phyloP scores from a whole-genome alignment of 2,888 invertebrate species.

The Lydus trimaculatus region DNA sequence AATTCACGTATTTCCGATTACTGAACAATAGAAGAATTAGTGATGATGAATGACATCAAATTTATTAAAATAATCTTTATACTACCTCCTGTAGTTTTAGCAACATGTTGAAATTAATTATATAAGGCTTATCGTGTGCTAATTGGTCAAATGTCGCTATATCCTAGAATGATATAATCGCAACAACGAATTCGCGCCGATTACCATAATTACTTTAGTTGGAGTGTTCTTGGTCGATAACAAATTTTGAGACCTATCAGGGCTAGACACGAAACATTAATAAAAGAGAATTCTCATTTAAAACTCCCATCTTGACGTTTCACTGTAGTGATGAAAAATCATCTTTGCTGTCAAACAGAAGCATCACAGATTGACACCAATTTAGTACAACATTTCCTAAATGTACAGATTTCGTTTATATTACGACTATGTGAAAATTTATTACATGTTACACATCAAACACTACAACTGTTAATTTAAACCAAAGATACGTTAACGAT shows the following conservation, averaged over 20 bases:
- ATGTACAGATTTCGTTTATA: background rate
- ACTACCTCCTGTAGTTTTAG: too few species aligned
- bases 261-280: constrained; percentile 28
- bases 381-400: background rate
- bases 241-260: constrained; percentile 33
- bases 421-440: background rate
- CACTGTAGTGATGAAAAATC: background rate
- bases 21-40: background rate
- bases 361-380: background rate
- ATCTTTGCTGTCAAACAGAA: background rate
- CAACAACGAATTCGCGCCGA: constrained; percentile 30
- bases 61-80: too few species aligned
- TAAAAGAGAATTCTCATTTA: constrained; percentile 23
- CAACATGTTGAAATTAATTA: background rate
- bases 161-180: constrained; percentile 27
- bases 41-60: too few species aligned
- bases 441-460: background rate
- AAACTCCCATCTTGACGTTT: constrained; percentile 8
- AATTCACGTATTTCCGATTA: constrained; percentile 20
- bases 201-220: constrained; percentile 43
- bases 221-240: constrained; percentile 44
- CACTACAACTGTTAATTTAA: background rate
- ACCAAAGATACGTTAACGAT: background rate
- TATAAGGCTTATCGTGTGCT: background rate
- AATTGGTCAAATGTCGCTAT: constrained; percentile 6